A percentile compares a stretch with the other conserved stretches of the same genome.
phyloP scores from a whole-genome alignment of 2,888 invertebrate species.

The Mythimna ferrago region DNA sequence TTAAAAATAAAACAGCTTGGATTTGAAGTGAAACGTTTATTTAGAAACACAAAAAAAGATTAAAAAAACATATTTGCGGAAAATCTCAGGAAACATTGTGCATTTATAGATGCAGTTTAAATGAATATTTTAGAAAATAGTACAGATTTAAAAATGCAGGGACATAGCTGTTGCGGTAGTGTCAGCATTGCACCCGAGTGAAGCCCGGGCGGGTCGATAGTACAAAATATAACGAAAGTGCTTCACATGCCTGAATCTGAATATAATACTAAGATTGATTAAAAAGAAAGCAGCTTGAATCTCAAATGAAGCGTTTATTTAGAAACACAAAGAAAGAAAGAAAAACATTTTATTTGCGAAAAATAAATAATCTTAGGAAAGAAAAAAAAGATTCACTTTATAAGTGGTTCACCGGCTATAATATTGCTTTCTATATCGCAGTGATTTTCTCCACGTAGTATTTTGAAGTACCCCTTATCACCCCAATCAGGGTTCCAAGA shows the following conservation, averaged over 20 bases:
- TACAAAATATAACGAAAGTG: too few species aligned
- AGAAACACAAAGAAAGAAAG: background rate
- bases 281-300: background rate
- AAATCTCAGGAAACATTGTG: too few species aligned
- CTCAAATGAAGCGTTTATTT: background rate
- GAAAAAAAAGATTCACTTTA: slow-evolving; percentile 11
- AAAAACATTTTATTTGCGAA: too few species aligned
- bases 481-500: slow-evolving; percentile 43
- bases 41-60: background rate
- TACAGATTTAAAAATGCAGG: too few species aligned
- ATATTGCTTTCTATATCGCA: slow-evolving; percentile 17
- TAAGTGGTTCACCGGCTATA: slow-evolving; percentile 28
- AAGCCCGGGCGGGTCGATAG: too few species aligned
- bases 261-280: background rate
- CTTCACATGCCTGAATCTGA: too few species aligned
- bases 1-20: background rate
- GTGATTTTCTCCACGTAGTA: slow-evolving; percentile 22
- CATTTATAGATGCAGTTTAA: too few species aligned
- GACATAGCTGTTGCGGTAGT: too few species aligned
- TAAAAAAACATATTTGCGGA: too few species aligned
- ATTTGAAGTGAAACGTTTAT: background rate
- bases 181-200: too few species aligned
- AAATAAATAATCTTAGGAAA: too few species aligned
- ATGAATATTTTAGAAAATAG: too few species aligned
- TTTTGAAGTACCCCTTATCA: slow-evolving; percentile 37